These are phyloP conservation scores for Yoshiicerus persimilis DNA, from an alignment of 1,140 invertebrate genomes.

Conservation along the genomic window DNA sequence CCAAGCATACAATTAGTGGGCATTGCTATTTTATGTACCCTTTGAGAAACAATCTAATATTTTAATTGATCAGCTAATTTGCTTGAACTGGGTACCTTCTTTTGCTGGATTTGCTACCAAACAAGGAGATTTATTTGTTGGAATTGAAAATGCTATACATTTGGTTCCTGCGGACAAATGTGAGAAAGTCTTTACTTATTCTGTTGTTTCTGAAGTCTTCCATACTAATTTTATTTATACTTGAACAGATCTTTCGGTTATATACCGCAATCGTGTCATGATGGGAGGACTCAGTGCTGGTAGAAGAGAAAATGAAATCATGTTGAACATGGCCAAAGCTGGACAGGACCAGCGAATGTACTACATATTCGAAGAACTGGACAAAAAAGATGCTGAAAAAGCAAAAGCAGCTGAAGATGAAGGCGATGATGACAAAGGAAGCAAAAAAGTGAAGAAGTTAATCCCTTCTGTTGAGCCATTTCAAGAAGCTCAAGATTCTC, in stretches of 20 bases:
- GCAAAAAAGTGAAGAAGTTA: not conserved
- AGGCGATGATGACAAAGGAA: not conserved
- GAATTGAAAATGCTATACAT: constrained; percentile 26
- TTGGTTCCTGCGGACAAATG: constrained; percentile 44
- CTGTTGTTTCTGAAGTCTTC: not conserved
- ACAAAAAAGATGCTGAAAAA: not conserved
- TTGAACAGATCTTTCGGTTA: constrained; percentile 27
- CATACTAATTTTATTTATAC: not conserved
- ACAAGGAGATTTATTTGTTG: constrained; percentile 50
- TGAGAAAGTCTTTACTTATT: constrained; percentile 9
- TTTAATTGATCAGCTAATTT: constrained; percentile 30
- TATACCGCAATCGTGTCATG: constrained; percentile 46
- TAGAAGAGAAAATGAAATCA: constrained; percentile 20
- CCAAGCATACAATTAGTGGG: not conserved
- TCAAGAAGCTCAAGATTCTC: constrained; percentile 38
- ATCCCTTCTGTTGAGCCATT: constrained; percentile 22
- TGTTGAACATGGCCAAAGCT: constrained; percentile 25
- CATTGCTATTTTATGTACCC: not conserved
- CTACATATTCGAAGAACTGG: constrained; percentile 53
- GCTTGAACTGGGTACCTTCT: constrained; percentile 44
- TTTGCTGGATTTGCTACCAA: constrained; percentile 42
- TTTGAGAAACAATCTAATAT: not conserved
- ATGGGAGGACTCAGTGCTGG: constrained; percentile 8
- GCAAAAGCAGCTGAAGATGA: not conserved
- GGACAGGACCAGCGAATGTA: constrained; percentile 51